Base-by-base conservation (phyloP, 2,113 vertebrate species). In the Antigone vipio region DNA sequence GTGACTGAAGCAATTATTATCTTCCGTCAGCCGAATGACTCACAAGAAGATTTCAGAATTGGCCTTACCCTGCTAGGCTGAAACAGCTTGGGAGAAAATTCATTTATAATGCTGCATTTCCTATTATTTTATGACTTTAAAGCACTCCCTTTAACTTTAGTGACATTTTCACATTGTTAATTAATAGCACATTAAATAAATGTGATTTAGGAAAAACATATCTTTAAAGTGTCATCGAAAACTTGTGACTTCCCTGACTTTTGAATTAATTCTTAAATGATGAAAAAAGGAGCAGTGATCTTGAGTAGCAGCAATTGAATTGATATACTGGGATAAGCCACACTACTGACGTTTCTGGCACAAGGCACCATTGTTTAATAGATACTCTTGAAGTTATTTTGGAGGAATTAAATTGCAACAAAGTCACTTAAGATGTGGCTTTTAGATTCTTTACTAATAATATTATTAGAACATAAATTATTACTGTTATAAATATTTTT, bases 241-340 rank as follows among this genome's bases (percentile, higher is more conserved):
- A 88, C 82, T 95, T 94, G 95, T 93, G 95, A 92, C 82, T 97
- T 91, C 67, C 24, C 40, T 95, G 53, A 91, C 38, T 88, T 93
- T 35, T 64, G 23, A 93, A 94, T 93, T 97, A 93, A 89, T 95
- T 92, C 55, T 79, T 96, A 68, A 88, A 50, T 85, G 64, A 92
- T 22, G 9, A 85, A 85, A 92, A 94, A 85, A 84, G 42, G 20
- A 69, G 6, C 50, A 26, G 42, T 74, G 86, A 91, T 91, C 79
- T 81, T 96, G 91, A 83, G 64, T 90, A 90, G 47, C 21, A 75
- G 27, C 60, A 92, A 32, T 59, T 88, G 92, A 95, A 92, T 91
- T 94, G 30, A 90, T 85, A 83, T 80, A 34, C 38, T 85, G 56
- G 71, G 45, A 62, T 94, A 87, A 94, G 79, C 92, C 80, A 87